Conservation (phyloP, 1,140 invertebrate species). For the Ips nitidus region DNA sequence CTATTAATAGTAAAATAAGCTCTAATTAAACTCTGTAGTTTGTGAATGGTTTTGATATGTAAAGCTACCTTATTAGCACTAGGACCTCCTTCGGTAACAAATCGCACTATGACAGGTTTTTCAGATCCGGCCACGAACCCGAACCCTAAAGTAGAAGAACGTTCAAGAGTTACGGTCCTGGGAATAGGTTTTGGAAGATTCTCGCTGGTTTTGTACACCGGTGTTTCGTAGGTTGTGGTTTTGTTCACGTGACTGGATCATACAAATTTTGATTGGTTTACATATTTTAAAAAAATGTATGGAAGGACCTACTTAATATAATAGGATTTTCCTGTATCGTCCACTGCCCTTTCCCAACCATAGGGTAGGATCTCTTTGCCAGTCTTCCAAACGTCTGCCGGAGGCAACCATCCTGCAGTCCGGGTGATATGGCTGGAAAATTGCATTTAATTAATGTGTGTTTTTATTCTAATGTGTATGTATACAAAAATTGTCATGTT, state of each 20-base stretch:
- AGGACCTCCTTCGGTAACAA: constrained; percentile 83
- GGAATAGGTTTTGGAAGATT: constrained; percentile 74
- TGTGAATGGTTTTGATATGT: background rate
- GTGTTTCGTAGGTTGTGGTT: constrained; percentile 84
- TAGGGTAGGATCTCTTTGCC: constrained; percentile 68
- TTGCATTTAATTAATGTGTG: background rate
- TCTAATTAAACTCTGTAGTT: background rate
- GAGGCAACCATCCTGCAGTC: constrained; percentile 82
- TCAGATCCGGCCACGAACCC: constrained; percentile 93
- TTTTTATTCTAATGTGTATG: background rate
- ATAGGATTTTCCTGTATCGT: constrained; percentile 77
- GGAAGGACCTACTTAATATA: constrained; percentile 79
- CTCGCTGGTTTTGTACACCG: constrained; percentile 52
- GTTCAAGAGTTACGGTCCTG: constrained; percentile 68
- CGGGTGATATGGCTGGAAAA: constrained; percentile 59
- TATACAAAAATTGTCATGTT: too few relatives aligned
- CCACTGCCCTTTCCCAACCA: constrained; percentile 85
- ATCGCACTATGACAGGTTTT: constrained; percentile 85
- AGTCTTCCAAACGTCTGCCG: constrained; percentile 75
- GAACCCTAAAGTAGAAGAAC: constrained; percentile 79
- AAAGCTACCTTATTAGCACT: constrained; percentile 73
- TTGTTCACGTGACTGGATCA: constrained; percentile 82
- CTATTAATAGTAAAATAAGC: too few relatives aligned
- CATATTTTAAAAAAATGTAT: background rate
- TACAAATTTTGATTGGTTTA: constrained; percentile 5